These are phyloP conservation scores for Chlorops oryzae DNA, from an alignment of 1,140 invertebrate genomes.

Conservation along the genomic window DNA sequence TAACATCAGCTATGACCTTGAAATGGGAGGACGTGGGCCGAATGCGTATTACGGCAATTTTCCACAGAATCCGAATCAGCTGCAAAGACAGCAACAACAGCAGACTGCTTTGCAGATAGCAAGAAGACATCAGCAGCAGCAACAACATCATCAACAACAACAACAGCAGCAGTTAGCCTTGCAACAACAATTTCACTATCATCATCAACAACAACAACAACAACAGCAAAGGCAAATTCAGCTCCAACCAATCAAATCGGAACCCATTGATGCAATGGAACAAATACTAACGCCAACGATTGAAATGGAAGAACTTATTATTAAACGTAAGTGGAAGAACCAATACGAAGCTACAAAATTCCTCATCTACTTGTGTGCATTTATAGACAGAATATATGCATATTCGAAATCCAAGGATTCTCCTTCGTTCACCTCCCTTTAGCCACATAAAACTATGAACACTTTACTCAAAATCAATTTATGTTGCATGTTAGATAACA, in stretches of 20 bases:
- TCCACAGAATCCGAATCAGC: neutral
- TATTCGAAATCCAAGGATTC: neutral
- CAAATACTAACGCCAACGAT: conserved; percentile 14
- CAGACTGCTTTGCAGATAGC: conserved; percentile 6
- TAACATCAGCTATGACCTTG: conserved; percentile 6
- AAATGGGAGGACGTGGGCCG: conserved; percentile 1
- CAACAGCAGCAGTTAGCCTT: neutral
- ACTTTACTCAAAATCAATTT: neutral
- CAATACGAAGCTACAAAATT: too few species aligned
- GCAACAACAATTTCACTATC: neutral
- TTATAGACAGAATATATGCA: neutral
- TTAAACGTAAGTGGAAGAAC: conserved; percentile 18
- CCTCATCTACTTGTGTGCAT: too few species aligned
- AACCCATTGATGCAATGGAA: conserved; percentile 15
- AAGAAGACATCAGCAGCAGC: neutral
- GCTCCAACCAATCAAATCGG: conserved; percentile 12
- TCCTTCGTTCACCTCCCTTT: neutral
- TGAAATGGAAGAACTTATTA: conserved; percentile 16
- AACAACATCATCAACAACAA: conserved; percentile 1
- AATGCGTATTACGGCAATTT: conserved; percentile 7
- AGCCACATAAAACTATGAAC: neutral
- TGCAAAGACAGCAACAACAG: conserved; percentile 5
- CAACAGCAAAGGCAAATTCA: neutral
- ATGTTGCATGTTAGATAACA: neutral
- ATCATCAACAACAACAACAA: neutral